phyloP scores from a whole-genome alignment of 2,797 vertebrate genomes.

The Enteromius treurensis region DNA sequence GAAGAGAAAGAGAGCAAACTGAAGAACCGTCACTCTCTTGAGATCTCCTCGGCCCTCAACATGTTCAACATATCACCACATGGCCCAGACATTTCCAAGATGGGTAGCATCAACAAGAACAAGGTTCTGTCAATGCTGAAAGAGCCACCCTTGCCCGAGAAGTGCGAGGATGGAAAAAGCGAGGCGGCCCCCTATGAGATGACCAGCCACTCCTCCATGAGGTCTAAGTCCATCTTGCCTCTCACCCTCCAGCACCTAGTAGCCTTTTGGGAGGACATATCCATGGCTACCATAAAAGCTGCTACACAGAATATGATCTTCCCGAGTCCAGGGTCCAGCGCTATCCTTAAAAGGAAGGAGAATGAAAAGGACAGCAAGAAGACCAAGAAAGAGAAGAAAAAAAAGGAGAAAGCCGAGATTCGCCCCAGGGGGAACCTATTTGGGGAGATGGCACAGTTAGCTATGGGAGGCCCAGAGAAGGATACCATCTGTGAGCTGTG shows the following conservation, averaged over 20 bases:
- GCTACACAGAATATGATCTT: conserved; percentile 99
- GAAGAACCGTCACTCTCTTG: conserved; percentile 97
- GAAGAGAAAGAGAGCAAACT: conserved; percentile 96
- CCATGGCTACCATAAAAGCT: conserved; percentile 97
- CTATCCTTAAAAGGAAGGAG: conserved; percentile 96
- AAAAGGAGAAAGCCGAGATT: conserved; percentile 93
- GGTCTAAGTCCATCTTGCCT: conserved; percentile 91
- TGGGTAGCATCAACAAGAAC: conserved; percentile 99
- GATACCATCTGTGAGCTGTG: conserved; percentile 98
- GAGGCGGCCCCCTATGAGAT: conserved; percentile 86
- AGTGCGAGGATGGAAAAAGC: conserved; percentile 92
- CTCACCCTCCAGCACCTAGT: conserved; percentile 96
- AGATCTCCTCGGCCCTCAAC: conserved; percentile 97
- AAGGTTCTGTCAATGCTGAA: conserved; percentile 99
- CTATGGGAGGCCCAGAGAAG: conserved; percentile 97
- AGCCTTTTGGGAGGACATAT: conserved; percentile 99
- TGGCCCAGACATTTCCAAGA: conserved; percentile 98
- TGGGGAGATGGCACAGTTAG: conserved; percentile 98
- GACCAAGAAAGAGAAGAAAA: conserved; percentile 97
- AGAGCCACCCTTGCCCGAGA: conserved; percentile 94
- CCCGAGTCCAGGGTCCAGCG: conserved; percentile 97
- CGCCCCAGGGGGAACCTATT: conserved; percentile 96
- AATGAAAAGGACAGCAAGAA: conserved; percentile 95
- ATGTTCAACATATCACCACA: conserved; percentile 98
- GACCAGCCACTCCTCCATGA: conserved; percentile 82